Evolutionary conservation across 2,888 invertebrate genomes (phyloP), one percentile per base, ranked within the genome.

Genomic region (Steinernema scapterisci): DNA sequence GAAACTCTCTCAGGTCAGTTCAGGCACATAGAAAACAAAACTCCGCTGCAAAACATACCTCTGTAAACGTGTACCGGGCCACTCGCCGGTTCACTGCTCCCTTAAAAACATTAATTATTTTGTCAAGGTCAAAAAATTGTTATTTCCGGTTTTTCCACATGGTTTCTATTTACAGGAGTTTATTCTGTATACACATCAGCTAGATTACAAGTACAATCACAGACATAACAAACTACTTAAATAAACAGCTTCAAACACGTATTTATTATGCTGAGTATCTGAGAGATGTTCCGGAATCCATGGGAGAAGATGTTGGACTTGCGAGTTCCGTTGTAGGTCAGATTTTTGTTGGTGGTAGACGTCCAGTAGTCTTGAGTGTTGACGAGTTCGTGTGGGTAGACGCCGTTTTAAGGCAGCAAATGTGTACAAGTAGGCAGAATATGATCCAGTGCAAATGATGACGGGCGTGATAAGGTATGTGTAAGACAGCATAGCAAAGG

Each of bases 291-390:
- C 27, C 74, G 46, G 70, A 80, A 80, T 11, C 80, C 80, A 71
- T 80, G 80, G 13, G 31, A 45, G 72, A 80, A 79, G 38, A 80
- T 76, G 5, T 77, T 79, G 56, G 75, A 56, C 51, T 77, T 54
- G 3, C 78, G 70, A 0, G 80, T 80, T 1, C 73, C 75, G 44
- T 43, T 71, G 3, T 48, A 48, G 51, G 73, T 70, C 25, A 75
- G 73, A 25, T 45, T 72, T 27, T 56, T 13, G 0, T 72, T 72
- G 25, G 44, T 70, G 7, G 52, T 70, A 23, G 70, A 48, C 48
- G 70, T 72, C 75, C 77, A 81, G 54, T 79, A 75, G 45, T 48
- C 48, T n/a, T 48, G 38, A n/a, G 63, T 52, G 44, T 45, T 51
- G 19, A 56, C 25, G 44, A 75, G 71, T 43, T 75, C 73, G 38